A percentile compares a stretch with the other conserved stretches of the same genome.
These are phyloP conservation scores for Eremobia ochroleuca DNA, from an alignment of 2,888 invertebrate genomes.

Conservation along the genomic window DNA sequence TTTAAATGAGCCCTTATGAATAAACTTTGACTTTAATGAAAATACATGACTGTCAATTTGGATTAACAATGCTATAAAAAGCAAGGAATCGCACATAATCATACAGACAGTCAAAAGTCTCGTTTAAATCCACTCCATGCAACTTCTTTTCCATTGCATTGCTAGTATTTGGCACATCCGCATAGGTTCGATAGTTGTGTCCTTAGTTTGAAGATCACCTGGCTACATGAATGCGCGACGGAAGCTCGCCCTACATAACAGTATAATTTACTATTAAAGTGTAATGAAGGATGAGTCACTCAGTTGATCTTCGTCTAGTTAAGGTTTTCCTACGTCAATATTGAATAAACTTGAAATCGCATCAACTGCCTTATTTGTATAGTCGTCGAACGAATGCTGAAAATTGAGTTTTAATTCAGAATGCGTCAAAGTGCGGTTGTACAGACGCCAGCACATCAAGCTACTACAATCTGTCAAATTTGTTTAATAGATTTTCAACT, in stretches of 20 bases:
- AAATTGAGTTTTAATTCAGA: neutral
- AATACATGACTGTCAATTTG: too few species aligned
- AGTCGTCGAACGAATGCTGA: neutral
- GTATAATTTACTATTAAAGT: slow-evolving; percentile 1
- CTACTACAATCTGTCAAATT: too few species aligned
- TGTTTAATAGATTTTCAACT: too few species aligned
- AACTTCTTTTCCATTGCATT: neutral
- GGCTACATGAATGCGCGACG: slow-evolving; percentile 10
- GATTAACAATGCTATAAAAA: neutral
- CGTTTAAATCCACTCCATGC: neutral
- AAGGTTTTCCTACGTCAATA: neutral
- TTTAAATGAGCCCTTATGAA: too few species aligned
- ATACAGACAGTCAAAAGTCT: neutral
- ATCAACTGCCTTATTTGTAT: slow-evolving; percentile 25
- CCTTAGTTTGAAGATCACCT: slow-evolving; percentile 32
- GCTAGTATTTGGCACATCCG: slow-evolving; percentile 50
- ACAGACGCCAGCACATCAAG: too few species aligned
- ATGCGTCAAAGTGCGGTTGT: neutral
- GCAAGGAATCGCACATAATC: too few species aligned
- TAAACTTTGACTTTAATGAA: too few species aligned
- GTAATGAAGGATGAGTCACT: slow-evolving; percentile 43
- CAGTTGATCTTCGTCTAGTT: slow-evolving; percentile 14
- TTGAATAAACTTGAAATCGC: slow-evolving; percentile 33
- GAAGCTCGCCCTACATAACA: slow-evolving; percentile 20
- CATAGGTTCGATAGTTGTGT: slow-evolving; percentile 21